A percentile compares a stretch with the other conserved stretches of the same genome.
Evolutionary conservation across 2,113 vertebrate species (phyloP).

Genomic region (Pachypanchax playfairii): DNA sequence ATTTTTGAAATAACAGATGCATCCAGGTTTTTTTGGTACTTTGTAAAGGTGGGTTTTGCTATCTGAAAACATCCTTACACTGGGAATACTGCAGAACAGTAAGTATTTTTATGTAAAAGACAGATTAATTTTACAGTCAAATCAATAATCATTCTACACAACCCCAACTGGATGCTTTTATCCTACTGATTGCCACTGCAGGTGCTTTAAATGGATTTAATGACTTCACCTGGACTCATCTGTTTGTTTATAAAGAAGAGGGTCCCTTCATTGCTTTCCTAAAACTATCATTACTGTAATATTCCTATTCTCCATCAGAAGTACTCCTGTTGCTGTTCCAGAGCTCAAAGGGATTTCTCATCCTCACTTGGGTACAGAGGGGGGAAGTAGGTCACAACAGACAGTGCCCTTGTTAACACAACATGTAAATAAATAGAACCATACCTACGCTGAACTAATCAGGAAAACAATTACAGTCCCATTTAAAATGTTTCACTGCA

Average conservation of each 20-base stretch:
- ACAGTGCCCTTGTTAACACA: slow-evolving; percentile 75
- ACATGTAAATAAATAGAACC: slow-evolving; percentile 75
- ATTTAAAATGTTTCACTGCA: slow-evolving; percentile 69
- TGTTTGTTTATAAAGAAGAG: slow-evolving; percentile 23
- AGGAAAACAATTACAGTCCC: slow-evolving; percentile 74
- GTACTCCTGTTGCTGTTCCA: slow-evolving; percentile 47
- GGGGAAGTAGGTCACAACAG: slow-evolving; percentile 70
- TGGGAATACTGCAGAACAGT: no score
- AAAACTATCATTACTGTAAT: slow-evolving; percentile 31
- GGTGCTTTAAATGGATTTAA: slow-evolving; percentile 7
- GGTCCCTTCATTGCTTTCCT: slow-evolving; percentile 17
- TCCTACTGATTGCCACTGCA: slow-evolving; percentile 25
- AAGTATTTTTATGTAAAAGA: no score
- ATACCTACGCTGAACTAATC: slow-evolving; percentile 70
- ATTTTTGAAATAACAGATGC: no score
- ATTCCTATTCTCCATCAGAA: slow-evolving; percentile 33
- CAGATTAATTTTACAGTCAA: no score
- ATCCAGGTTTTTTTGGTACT: no score
- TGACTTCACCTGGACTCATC: slow-evolving; percentile 33
- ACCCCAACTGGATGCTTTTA: no score
- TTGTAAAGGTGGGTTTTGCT: no score
- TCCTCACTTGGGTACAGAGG: slow-evolving; percentile 48
- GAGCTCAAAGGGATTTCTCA: slow-evolving; percentile 68
- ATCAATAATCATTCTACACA: no score
- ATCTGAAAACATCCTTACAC: no score